Base-by-base conservation (phyloP, 2,888 invertebrate species). In the Plusia festucae region DNA sequence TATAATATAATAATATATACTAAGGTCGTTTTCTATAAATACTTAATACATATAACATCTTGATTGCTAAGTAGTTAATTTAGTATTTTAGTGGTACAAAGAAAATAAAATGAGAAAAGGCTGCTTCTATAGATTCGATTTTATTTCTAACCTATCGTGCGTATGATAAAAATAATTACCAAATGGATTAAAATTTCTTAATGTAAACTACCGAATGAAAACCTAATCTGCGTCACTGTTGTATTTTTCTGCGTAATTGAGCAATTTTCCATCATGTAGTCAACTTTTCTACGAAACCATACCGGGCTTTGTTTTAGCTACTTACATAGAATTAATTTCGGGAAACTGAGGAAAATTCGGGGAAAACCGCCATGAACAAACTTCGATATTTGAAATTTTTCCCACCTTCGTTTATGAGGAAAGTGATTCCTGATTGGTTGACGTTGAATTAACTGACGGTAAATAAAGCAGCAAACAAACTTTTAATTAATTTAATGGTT, bases 321-420 rank as follows among this genome's bases (percentile, higher is more conserved):
- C 9, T 11, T 20, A 49, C 46, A 9, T 30, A 55, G 32, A 9
- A 40, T 4, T 30, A 58, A 55, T 13, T 75, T 70, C 70, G 32
- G 7, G 13, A 64, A 75, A 75, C 32, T 63, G 44, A 59, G 55
- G 57, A 20, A 51, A 60, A 66, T 82, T 73, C 76, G 9, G 24
- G 24, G 70, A 78, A 81, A 67, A 65, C 68, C 53, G 30, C 70
- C 53, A 54, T 62, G 56, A 62, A 66, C 60, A 68, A 67, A 60
- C 16, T 55, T 46, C 53, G 60, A 49, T 59, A 56, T 64, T 65
- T 67, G 59, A 66, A 76, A 53, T 57, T 65, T 72, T 64, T 51
- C 58, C 73, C 30, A 62, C 24, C 34, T 11, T 46, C 55, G 70
- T 30, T 30, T 59, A 63, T 63, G 40, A 32, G 24, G 60, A 57